phyloP scores from a whole-genome alignment of 2,113 vertebrate genomes.

The Taurulus bubalis region DNA sequence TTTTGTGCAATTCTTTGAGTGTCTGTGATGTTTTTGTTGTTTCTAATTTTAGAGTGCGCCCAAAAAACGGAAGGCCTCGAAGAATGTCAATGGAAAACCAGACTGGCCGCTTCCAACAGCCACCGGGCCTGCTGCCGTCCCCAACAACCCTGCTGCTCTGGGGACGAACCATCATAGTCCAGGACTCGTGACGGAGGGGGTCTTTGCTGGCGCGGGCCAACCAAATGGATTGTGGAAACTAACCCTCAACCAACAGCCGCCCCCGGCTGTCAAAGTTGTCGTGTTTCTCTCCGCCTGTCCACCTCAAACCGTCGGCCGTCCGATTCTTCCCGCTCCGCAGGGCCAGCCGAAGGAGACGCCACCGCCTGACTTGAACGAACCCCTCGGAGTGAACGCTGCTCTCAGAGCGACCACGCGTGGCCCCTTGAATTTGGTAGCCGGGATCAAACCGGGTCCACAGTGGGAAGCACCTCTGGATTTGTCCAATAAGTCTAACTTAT shows the following conservation, averaged over 20 bases:
- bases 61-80: conserved; percentile 49
- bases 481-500: conserved; percentile 47
- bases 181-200: not conserved
- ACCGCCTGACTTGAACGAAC: not conserved
- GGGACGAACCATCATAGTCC: not conserved
- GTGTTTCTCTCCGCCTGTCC: conserved; percentile 71
- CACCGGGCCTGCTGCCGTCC: not conserved
- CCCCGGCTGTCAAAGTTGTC: conserved; percentile 73
- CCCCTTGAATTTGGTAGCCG: conserved; percentile 28
- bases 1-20: not conserved
- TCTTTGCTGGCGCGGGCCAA: not conserved
- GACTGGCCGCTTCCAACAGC: not conserved
- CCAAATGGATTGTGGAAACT: conserved; percentile 66
- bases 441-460: conserved; percentile 4
- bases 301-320: conserved; percentile 16
- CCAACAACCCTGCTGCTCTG: not conserved
- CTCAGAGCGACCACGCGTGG: not conserved
- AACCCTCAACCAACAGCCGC: conserved; percentile 66
- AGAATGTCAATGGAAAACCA: conserved; percentile 10
- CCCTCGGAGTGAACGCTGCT: not conserved
- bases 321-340: conserved; percentile 6
- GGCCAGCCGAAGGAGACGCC: conserved; percentile 2
- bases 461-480: conserved; percentile 63
- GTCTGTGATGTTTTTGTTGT: conserved; percentile 10
- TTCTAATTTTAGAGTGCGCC: conserved; percentile 39